Percentiles rank a stretch among this genome's conserved stretches.
phyloP scores from a whole-genome alignment of 2,888 invertebrate genomes.

The Ecliptopera silaceata region DNA sequence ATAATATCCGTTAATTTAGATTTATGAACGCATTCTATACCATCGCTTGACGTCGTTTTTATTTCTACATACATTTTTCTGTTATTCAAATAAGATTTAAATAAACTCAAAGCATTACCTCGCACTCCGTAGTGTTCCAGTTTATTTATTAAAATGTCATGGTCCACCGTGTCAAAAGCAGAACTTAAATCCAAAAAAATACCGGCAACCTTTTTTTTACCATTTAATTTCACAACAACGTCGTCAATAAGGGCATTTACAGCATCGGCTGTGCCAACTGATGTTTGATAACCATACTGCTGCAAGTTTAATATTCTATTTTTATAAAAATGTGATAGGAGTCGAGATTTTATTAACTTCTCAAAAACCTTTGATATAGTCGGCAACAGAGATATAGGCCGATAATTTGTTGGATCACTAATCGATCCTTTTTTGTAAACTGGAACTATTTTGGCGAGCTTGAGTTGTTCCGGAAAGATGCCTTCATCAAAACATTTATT shows the following conservation, averaged over 20 bases:
- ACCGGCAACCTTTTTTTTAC: background rate
- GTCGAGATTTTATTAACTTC: no score
- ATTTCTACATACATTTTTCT: background rate
- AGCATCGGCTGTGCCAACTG: background rate
- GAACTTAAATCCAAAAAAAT: slow-evolving; percentile 1
- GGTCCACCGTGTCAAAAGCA: no score
- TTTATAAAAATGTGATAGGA: no score
- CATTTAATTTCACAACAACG: background rate
- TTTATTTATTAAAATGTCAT: slow-evolving; percentile 1
- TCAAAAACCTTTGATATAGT: no score
- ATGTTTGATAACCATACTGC: background rate
- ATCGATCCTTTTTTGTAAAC: no score
- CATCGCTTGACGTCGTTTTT: background rate
- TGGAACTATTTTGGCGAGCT: no score
- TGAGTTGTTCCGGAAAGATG: no score
- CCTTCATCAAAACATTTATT: no score
- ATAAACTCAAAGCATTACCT: background rate
- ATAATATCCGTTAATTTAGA: background rate
- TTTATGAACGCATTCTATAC: background rate
- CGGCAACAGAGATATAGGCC: no score
- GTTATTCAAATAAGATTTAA: background rate
- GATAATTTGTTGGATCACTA: no score
- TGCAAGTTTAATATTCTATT: no score
- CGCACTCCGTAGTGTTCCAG: background rate
- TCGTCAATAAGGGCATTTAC: background rate